Evolutionary conservation across 2,888 invertebrate genomes (phyloP).

Genomic region (Leistus spinibarbis): DNA sequence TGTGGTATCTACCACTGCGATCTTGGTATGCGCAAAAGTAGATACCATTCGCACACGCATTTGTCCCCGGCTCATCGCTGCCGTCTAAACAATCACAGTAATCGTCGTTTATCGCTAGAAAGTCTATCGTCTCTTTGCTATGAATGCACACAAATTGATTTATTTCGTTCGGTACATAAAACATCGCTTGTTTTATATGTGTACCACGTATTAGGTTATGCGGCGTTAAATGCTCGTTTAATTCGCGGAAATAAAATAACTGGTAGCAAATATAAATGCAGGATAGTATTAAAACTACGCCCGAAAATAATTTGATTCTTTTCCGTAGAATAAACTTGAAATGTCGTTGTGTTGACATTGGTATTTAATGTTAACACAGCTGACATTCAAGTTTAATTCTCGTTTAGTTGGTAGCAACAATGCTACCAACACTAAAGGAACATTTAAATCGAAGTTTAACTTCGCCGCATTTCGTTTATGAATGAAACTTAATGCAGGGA

Average conservation of each 20-base stretch:
- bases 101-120: conserved; percentile 75
- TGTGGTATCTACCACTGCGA: conserved; percentile 51
- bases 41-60: conserved; percentile 82
- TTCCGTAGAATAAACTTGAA: conserved; percentile 27
- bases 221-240: conserved; percentile 25
- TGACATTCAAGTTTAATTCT: too few relatives aligned
- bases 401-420: too few relatives aligned
- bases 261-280: conserved; percentile 27
- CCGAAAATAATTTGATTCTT: conserved; percentile 28
- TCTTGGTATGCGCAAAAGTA: conserved; percentile 80
- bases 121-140: conserved; percentile 60
- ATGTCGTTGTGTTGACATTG: conserved; percentile 20
- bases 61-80: conserved; percentile 83
- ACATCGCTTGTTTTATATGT: conserved; percentile 53
- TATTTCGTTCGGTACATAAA: conserved; percentile 56
- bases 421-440: too few relatives aligned
- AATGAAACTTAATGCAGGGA: too few relatives aligned
- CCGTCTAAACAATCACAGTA: conserved; percentile 85
- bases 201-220: conserved; percentile 55
- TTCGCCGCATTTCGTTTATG: too few relatives aligned
- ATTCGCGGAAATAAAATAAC: conserved; percentile 29
- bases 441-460: too few relatives aligned
- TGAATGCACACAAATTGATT: conserved; percentile 59
- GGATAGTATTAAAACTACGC: conserved; percentile 28
- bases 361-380: background rate